phyloP scores from a whole-genome alignment of 2,797 vertebrate species.

The Aeoliscus strigatus region DNA sequence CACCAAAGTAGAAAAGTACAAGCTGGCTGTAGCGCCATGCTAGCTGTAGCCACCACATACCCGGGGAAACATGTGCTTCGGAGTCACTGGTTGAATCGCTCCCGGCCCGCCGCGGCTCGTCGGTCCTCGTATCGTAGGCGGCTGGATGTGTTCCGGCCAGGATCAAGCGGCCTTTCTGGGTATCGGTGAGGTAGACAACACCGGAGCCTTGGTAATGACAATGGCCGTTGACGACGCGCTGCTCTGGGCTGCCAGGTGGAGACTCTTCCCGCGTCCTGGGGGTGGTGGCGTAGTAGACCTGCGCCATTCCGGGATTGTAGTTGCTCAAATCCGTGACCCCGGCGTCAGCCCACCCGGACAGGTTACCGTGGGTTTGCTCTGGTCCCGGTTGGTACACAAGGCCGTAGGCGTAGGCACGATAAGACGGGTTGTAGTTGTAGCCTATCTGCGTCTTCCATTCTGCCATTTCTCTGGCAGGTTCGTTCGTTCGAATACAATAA shows the following conservation, averaged over 20 bases:
- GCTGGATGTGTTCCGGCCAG: conserved; percentile 22
- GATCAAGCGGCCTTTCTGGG: conserved; percentile 38
- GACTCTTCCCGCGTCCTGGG: conserved; percentile 28
- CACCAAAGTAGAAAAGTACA: no score
- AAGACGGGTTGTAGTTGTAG: conserved; percentile 68
- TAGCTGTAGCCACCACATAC: conserved; percentile 24
- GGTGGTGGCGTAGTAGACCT: conserved; percentile 42
- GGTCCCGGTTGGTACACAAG: conserved; percentile 57
- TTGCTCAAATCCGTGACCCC: conserved; percentile 20
- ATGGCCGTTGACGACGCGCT: conserved; percentile 4
- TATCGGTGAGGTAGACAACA: conserved; percentile 37
- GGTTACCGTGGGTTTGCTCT: conserved; percentile 54
- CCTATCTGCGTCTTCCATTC: conserved; percentile 70
- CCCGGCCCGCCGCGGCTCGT: conserved; percentile 32
- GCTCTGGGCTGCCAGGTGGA: conserved; percentile 48
- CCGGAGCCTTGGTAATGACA: conserved; percentile 43
- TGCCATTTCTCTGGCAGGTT: conserved; percentile 46
- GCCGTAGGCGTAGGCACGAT: conserved; percentile 69
- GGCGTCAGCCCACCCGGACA: conserved; percentile 50
- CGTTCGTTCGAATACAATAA: neutral
- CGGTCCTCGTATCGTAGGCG: neutral
- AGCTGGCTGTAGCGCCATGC: neutral
- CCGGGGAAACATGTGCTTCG: conserved; percentile 63
- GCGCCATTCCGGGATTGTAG: conserved; percentile 34
- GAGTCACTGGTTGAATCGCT: conserved; percentile 66